These are phyloP conservation scores for Incurvaria masculella DNA, from an alignment of 2,888 invertebrate species.

Conservation along the genomic window DNA sequence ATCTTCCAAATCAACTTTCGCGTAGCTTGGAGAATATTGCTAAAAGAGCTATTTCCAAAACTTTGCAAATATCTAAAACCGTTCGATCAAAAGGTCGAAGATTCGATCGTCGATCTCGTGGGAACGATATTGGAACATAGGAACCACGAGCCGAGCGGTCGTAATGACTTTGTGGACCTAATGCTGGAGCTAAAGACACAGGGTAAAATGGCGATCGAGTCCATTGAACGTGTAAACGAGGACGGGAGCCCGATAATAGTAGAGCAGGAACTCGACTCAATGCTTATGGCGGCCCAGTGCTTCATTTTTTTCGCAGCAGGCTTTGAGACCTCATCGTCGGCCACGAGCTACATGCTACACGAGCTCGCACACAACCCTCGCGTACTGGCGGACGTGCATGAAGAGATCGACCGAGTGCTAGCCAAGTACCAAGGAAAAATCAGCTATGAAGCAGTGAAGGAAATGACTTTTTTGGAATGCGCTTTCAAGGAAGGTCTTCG, in stretches of 20 bases:
- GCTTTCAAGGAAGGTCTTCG: constrained; percentile 33
- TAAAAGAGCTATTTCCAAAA: constrained; percentile 28
- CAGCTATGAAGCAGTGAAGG: constrained; percentile 31
- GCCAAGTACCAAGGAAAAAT: constrained; percentile 28
- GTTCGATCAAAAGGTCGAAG: constrained; percentile 15
- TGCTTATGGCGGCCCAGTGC: constrained; percentile 38
- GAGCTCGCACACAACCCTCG: constrained; percentile 40
- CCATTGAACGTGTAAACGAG: background rate
- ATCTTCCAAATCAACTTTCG: constrained; percentile 30
- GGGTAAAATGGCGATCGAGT: background rate
- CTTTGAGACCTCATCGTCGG: constrained; percentile 49
- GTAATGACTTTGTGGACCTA: constrained; percentile 19
- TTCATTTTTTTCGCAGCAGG: constrained; percentile 49
- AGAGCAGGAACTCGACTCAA: constrained; percentile 20
- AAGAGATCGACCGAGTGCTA: constrained; percentile 33
- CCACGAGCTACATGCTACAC: constrained; percentile 39
- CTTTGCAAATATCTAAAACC: constrained; percentile 19
- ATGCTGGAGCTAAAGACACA: background rate
- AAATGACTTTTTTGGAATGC: constrained; percentile 28
- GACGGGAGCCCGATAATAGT: background rate
- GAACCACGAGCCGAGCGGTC: constrained; percentile 28
- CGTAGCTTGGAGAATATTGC: background rate
- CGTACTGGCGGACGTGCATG: constrained; percentile 34
- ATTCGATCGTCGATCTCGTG: constrained; percentile 21
- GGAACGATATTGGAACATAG: constrained; percentile 22